phyloP scores from a whole-genome alignment of 2,113 vertebrate genomes.

The Aplodontia rufa region DNA sequence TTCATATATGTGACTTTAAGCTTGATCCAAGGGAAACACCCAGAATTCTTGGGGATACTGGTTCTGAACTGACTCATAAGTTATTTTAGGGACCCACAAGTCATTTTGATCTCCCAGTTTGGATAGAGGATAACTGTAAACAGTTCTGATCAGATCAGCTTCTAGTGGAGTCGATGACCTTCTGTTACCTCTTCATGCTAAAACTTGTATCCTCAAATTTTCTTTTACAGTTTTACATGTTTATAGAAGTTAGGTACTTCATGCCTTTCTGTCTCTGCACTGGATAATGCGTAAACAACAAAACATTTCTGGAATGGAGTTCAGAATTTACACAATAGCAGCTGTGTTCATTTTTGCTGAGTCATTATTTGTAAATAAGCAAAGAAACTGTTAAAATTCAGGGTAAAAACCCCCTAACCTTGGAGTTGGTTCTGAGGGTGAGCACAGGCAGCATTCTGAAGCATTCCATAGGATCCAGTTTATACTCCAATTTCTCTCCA shows the following conservation, averaged over 20 bases:
- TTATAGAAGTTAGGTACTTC: neutral
- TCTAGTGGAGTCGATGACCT: neutral
- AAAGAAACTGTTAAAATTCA: conserved; percentile 9
- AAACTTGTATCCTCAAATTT: neutral
- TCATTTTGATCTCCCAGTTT: neutral
- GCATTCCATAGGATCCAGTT: neutral
- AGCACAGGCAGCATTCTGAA: neutral
- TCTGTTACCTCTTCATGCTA: neutral
- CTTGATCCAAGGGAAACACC: neutral
- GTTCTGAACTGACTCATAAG: neutral
- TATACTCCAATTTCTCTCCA: neutral
- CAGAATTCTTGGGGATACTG: neutral
- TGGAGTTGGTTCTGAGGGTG: neutral
- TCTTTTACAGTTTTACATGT: neutral
- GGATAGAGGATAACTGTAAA: neutral
- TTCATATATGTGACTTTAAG: neutral
- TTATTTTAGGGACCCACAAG: neutral
- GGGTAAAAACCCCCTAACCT: neutral
- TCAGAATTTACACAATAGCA: conserved; percentile 18
- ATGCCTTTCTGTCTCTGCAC: neutral
- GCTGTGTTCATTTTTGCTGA: neutral
- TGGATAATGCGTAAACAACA: neutral
- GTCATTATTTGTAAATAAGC: conserved; percentile 7
- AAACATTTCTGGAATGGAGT: neutral
- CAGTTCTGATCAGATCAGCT: neutral